A percentile compares a stretch with the other conserved stretches of the same genome.
phyloP scores from a whole-genome alignment of 37 sponge, comb jelly and placozoan genomes.

The Tethya wilhelma region DNA sequence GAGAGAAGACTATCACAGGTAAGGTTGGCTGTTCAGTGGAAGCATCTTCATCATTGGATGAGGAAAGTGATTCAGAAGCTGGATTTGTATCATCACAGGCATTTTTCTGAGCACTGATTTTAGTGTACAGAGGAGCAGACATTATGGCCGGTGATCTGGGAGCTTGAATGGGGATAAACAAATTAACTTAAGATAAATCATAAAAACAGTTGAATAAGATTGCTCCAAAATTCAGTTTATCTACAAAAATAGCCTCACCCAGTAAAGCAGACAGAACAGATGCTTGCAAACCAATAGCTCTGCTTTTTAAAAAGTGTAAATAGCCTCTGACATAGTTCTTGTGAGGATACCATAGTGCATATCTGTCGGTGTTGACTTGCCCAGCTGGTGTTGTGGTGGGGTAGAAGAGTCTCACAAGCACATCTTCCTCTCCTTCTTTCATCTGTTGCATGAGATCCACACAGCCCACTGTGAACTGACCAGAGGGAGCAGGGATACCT shows the following conservation, averaged over 20 bases:
- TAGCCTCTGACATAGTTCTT: slow-evolving; percentile 49
- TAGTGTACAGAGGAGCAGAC: slow-evolving; percentile 31
- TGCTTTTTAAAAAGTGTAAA: slow-evolving; percentile 15
- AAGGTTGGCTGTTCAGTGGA: neutral
- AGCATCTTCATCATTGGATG: neutral
- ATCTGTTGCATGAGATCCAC: slow-evolving; percentile 66
- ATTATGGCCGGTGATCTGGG: slow-evolving; percentile 54
- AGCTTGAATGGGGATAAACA: slow-evolving; percentile 24
- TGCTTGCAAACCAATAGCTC: slow-evolving; percentile 7
- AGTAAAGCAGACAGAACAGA: neutral
- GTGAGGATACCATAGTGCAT: slow-evolving; percentile 47
- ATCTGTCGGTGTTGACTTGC: slow-evolving; percentile 11
- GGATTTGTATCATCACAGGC: neutral
- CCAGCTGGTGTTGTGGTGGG: slow-evolving; percentile 23
- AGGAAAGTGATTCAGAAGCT: neutral
- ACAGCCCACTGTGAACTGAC: slow-evolving; percentile 57
- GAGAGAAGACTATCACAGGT: slow-evolving; percentile 79
- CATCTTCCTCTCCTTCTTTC: slow-evolving; percentile 9
- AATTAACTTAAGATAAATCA: neutral
- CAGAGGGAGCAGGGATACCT: slow-evolving; percentile 65
- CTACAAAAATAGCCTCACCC: slow-evolving; percentile 1
- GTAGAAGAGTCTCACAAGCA: slow-evolving; percentile 70
- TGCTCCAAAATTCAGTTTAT: neutral
- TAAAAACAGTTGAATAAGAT: neutral
- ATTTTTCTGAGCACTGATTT: neutral